phyloP scores from a whole-genome alignment of 1,140 invertebrate species.

The Drosophila pruinosa region DNA sequence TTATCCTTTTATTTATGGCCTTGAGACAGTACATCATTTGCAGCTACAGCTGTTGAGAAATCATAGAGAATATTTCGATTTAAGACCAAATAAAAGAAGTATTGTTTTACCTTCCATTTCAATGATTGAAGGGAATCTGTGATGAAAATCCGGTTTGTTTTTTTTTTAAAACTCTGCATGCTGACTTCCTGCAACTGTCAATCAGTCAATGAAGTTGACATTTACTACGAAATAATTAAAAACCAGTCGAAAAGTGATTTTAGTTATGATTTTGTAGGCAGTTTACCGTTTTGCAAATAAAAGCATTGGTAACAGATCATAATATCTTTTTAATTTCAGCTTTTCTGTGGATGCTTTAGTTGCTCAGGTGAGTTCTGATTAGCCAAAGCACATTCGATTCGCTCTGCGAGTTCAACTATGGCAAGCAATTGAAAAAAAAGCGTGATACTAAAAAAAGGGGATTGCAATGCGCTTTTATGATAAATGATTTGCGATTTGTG shows the following conservation, averaged over 20 bases:
- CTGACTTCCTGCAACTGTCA: slow-evolving; percentile 13
- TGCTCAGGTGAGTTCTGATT: slow-evolving; percentile 33
- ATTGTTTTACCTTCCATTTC: no score
- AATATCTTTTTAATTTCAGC: slow-evolving; percentile 9
- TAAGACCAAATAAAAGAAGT: no score
- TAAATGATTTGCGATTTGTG: slow-evolving; percentile 78
- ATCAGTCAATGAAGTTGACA: slow-evolving; percentile 18
- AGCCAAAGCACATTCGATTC: background rate
- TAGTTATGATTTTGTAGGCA: slow-evolving; percentile 41
- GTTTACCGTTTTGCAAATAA: no score
- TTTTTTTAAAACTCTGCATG: background rate
- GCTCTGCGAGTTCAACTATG: background rate
- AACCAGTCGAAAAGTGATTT: slow-evolving; percentile 12
- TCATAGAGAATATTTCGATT: no score
- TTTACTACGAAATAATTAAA: slow-evolving; percentile 68
- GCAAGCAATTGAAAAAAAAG: slow-evolving; percentile 1
- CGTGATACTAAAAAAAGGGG: slow-evolving; percentile 5
- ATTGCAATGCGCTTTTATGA: slow-evolving; percentile 62
- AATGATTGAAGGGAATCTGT: no score
- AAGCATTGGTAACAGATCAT: background rate
- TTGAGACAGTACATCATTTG: no score
- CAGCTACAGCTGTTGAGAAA: no score
- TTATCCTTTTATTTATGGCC: no score
- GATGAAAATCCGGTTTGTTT: no score
- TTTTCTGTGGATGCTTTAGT: background rate